Evolutionary conservation across 2,113 vertebrate species (phyloP).

Genomic region (Paraplagusia blochii): DNA sequence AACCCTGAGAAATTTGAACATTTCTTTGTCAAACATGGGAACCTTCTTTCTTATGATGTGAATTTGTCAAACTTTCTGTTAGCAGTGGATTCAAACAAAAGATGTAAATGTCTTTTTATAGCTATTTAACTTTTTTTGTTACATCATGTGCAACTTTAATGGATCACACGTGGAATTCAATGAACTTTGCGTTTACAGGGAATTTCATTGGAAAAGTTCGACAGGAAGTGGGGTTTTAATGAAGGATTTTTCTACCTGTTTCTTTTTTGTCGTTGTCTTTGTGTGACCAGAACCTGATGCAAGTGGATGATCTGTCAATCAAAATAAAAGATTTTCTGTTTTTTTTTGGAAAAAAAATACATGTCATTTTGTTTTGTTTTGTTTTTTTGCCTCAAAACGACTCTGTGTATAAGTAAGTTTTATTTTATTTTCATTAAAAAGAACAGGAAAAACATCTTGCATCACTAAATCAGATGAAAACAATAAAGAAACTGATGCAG

Average conservation of each 20-base stretch:
- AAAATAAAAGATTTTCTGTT: conserved; percentile 59
- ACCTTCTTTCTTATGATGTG: not conserved
- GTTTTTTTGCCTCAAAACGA: not conserved
- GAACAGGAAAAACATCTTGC: too few relatives aligned
- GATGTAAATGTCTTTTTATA: not conserved
- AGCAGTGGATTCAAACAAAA: not conserved
- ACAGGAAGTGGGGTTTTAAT: conserved; percentile 36
- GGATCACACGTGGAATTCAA: conserved; percentile 6
- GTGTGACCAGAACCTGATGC: conserved; percentile 63
- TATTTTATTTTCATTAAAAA: too few relatives aligned
- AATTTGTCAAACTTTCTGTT: too few relatives aligned
- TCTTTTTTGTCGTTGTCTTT: conserved; percentile 12
- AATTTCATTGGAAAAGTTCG: conserved; percentile 41
- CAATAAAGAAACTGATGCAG: too few relatives aligned
- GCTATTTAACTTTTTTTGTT: not conserved
- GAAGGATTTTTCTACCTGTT: conserved; percentile 44
- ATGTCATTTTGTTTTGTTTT: not conserved
- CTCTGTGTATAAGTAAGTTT: too few relatives aligned
- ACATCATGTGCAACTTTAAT: not conserved
- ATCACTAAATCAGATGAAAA: too few relatives aligned
- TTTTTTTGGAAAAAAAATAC: not conserved
- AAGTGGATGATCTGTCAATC: conserved; percentile 72
- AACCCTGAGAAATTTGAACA: not conserved
- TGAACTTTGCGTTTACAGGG: conserved; percentile 55
- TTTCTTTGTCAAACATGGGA: conserved; percentile 6